Conservation (phyloP, 1,140 invertebrate genomes). For the Penaeus vannamei region DNA sequence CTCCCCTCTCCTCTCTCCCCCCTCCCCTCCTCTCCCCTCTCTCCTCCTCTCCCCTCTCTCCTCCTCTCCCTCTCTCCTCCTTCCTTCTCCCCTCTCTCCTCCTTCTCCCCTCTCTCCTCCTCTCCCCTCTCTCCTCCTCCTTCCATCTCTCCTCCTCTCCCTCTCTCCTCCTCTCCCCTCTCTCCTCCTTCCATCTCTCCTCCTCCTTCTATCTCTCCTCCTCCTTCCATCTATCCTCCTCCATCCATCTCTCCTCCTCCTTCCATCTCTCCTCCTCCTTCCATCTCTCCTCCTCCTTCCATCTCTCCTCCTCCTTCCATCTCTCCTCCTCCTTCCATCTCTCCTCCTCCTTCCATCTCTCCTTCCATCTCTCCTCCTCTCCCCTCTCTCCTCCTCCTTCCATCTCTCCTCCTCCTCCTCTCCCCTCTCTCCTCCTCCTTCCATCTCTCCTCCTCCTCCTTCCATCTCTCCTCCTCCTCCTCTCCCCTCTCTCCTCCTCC, state of each 20-base stretch:
- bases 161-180: too few species aligned
- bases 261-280: not conserved
- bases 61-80: too few species aligned
- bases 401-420: too few species aligned
- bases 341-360: not conserved
- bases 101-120: too few species aligned
- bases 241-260: not conserved
- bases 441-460: not conserved
- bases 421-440: not conserved
- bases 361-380: not conserved
- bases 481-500: too few species aligned
- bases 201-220: not conserved
- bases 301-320: not conserved
- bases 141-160: not conserved
- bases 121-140: not conserved
- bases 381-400: not conserved
- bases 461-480: too few species aligned
- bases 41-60: not conserved
- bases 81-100: not conserved
- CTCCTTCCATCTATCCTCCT: not conserved
- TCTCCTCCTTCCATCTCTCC: not conserved
- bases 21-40: constrained; percentile 3
- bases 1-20: not conserved
- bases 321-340: not conserved
- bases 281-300: not conserved